phyloP scores from a whole-genome alignment of 2,113 vertebrate genomes.

The Beaufortia kweichowensis region DNA sequence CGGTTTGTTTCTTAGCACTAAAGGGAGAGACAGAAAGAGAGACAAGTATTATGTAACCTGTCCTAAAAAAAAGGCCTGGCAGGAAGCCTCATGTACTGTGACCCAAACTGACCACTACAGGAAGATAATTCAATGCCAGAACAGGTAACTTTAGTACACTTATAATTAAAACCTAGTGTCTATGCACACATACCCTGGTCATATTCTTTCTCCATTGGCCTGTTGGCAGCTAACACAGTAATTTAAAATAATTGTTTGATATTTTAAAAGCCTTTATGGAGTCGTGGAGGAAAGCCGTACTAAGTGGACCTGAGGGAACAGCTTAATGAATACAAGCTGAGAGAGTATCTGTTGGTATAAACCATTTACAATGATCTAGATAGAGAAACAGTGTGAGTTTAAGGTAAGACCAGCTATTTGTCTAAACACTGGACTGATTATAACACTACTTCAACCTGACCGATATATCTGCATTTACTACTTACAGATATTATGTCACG shows the following conservation, averaged over 20 bases:
- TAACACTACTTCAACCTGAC: too few relatives aligned
- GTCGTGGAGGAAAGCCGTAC: not conserved
- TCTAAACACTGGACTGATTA: too few relatives aligned
- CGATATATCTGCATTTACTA: too few relatives aligned
- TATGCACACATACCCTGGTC: not conserved
- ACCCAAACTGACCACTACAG: slow-evolving; percentile 11
- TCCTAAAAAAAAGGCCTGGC: not conserved
- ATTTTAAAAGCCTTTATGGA: not conserved
- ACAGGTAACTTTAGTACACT: not conserved
- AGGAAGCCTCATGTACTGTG: not conserved
- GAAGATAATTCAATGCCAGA: not conserved
- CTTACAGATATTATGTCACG: slow-evolving; percentile 78
- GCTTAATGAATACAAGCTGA: slow-evolving; percentile 9
- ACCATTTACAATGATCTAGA: not conserved
- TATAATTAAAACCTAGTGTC: not conserved
- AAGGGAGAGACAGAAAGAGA: not conserved
- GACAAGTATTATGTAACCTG: slow-evolving; percentile 17
- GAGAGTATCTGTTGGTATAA: not conserved
- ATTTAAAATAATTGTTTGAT: not conserved
- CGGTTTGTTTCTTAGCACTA: not conserved
- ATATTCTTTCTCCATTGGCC: not conserved
- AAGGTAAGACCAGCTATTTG: too few relatives aligned
- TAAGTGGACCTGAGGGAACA: not conserved
- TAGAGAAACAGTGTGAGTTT: not conserved
- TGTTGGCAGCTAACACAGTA: not conserved